These are phyloP conservation scores for Chondrilla cf. caribensis DNA, from an alignment of 37 sponge, comb jelly and placozoan genomes.

Conservation along the genomic window DNA sequence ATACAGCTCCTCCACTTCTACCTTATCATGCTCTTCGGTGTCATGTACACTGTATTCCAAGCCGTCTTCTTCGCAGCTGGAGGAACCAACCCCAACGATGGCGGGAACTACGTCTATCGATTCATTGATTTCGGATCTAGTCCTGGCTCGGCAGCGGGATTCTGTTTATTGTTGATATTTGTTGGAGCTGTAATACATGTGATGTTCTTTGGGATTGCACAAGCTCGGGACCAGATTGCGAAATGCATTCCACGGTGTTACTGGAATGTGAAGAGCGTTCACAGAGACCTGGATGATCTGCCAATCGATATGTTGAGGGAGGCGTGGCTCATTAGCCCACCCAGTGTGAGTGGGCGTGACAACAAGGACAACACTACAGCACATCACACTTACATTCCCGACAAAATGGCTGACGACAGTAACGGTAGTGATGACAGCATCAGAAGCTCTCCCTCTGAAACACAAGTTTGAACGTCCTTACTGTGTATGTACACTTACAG, in stretches of 20 bases:
- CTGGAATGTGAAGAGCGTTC: constrained; percentile 22
- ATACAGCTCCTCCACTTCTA: constrained; percentile 45
- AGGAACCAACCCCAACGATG: constrained; percentile 33
- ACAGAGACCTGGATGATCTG: no score
- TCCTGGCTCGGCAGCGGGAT: not conserved
- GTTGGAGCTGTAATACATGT: constrained; percentile 14
- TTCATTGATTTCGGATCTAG: constrained; percentile 32
- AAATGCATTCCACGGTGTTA: not conserved
- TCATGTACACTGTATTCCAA: constrained; percentile 44
- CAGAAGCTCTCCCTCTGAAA: no score
- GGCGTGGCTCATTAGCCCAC: no score
- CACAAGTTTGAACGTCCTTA: no score
- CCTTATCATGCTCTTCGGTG: constrained; percentile 8
- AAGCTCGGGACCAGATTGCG: constrained; percentile 37
- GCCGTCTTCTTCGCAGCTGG: constrained; percentile 60
- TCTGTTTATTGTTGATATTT: no score
- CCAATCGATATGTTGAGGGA: no score
- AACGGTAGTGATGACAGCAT: no score
- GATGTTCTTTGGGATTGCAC: constrained; percentile 22
- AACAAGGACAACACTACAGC: no score
- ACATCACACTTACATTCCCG: no score
- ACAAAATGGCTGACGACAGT: no score
- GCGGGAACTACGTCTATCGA: constrained; percentile 38
- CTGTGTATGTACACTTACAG: no score
- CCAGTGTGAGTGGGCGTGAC: no score